Percentiles rank a stretch among this genome's conserved stretches.
Evolutionary conservation across 2,888 invertebrate genomes (phyloP).

Genomic region (Lasioglossum zephyrum): DNA sequence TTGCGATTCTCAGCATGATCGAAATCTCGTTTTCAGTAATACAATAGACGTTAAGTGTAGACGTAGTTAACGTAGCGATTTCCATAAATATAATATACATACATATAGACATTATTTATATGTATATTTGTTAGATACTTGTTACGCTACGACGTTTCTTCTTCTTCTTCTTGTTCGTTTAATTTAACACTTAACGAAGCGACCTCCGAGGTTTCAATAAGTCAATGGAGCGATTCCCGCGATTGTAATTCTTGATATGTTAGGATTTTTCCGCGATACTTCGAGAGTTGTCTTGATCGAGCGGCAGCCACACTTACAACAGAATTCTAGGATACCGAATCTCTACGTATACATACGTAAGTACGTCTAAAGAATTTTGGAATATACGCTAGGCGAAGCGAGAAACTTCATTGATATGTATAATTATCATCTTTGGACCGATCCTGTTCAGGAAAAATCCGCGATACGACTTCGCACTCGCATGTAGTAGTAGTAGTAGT

Average conservation of each 20-base stretch:
- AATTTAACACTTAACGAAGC: slow-evolving; percentile 47
- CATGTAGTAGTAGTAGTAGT: background rate
- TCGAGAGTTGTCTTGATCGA: slow-evolving; percentile 39
- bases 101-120: slow-evolving; percentile 13
- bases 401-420: slow-evolving; percentile 44
- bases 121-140: slow-evolving; percentile 27
- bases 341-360: slow-evolving; percentile 44
- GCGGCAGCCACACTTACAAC: slow-evolving; percentile 48
- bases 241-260: slow-evolving; percentile 37
- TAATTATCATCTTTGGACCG: slow-evolving; percentile 8
- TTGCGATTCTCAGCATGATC: slow-evolving; percentile 30
- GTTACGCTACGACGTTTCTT: background rate
- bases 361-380: slow-evolving; percentile 55
- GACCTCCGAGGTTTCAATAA: slow-evolving; percentile 40
- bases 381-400: slow-evolving; percentile 61
- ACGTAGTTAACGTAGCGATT: slow-evolving; percentile 48
- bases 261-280: slow-evolving; percentile 44
- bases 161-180: slow-evolving; percentile 8
- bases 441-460: slow-evolving; percentile 13
- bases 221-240: slow-evolving; percentile 62
- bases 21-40: background rate
- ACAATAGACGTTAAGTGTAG: slow-evolving; percentile 1
- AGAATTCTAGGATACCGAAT: slow-evolving; percentile 31
- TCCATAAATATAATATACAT: slow-evolving; percentile 41
- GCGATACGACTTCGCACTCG: slow-evolving; percentile 30